These are phyloP conservation scores for Balearica regulorum DNA, from an alignment of 2,797 vertebrate genomes.

Conservation along the genomic window DNA sequence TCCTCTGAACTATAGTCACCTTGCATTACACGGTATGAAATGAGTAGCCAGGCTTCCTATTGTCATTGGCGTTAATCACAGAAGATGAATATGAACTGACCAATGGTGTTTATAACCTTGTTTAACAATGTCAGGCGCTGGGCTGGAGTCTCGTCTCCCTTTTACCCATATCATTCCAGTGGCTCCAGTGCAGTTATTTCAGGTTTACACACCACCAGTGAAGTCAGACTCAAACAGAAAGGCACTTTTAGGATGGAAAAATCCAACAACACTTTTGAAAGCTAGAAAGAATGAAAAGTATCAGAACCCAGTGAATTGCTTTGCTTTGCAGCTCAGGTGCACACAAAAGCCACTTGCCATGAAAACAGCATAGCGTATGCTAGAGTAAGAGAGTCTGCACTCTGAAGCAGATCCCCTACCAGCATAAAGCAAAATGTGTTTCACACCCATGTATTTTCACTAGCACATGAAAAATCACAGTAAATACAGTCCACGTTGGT, in stretches of 20 bases:
- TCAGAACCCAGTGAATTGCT: neutral
- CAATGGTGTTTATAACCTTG: conserved; percentile 9
- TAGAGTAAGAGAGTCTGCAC: neutral
- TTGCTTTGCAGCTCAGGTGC: neutral
- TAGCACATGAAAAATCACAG: neutral
- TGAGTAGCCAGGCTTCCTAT: conserved; percentile 36
- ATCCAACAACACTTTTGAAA: neutral
- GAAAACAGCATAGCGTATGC: neutral
- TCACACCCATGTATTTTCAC: neutral
- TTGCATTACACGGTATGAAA: conserved; percentile 38
- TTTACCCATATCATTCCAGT: neutral
- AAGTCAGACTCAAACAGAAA: neutral
- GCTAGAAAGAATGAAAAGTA: neutral
- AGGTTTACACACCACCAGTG: neutral
- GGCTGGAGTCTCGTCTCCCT: neutral
- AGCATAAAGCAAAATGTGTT: neutral
- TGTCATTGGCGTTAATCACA: neutral
- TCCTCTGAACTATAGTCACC: conserved; percentile 43
- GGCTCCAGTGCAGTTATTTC: neutral
- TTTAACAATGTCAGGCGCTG: neutral
- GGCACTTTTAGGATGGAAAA: neutral
- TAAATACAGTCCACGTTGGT: neutral
- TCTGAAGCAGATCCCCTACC: neutral
- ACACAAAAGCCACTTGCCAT: neutral
- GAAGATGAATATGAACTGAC: conserved; percentile 10